phyloP scores from a whole-genome alignment of 2,113 vertebrate species.

The Sceloporus tristichus region DNA sequence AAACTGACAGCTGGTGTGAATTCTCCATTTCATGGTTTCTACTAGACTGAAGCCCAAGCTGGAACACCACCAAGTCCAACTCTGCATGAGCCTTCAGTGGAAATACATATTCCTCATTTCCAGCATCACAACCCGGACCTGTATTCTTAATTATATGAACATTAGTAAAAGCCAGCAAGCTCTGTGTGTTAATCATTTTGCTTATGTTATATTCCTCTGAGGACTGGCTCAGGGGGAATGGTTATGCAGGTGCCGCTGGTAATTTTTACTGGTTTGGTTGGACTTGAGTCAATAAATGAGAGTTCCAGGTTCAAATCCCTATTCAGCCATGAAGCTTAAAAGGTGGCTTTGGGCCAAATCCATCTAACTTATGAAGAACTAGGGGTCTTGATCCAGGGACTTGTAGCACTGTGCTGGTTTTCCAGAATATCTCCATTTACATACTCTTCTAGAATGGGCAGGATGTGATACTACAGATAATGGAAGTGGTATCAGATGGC shows the following conservation, averaged over 20 bases:
- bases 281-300: not conserved
- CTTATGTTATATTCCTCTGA: constrained; percentile 1
- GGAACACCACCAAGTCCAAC: constrained; percentile 3
- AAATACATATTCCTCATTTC: constrained; percentile 10
- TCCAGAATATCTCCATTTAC: not conserved
- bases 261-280: constrained; percentile 1
- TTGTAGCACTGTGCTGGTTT: not conserved
- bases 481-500: not conserved
- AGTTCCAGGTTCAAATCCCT: not conserved
- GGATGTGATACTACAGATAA: no score
- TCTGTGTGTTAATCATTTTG: not conserved
- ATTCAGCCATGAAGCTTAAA: not conserved
- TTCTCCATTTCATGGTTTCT: constrained; percentile 22
- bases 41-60: constrained; percentile 13
- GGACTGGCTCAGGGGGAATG: no score
- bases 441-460: no score
- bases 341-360: not conserved
- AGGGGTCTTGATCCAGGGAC: not conserved
- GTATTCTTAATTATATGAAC: constrained; percentile 16
- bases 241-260: constrained; percentile 4
- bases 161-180: not conserved
- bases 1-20: constrained; percentile 24
- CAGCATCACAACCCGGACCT: not conserved
- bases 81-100: not conserved
- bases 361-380: not conserved